These are phyloP conservation scores for Ceuthmochares aereus DNA, from an alignment of 2,113 vertebrate genomes.

Conservation along the genomic window DNA sequence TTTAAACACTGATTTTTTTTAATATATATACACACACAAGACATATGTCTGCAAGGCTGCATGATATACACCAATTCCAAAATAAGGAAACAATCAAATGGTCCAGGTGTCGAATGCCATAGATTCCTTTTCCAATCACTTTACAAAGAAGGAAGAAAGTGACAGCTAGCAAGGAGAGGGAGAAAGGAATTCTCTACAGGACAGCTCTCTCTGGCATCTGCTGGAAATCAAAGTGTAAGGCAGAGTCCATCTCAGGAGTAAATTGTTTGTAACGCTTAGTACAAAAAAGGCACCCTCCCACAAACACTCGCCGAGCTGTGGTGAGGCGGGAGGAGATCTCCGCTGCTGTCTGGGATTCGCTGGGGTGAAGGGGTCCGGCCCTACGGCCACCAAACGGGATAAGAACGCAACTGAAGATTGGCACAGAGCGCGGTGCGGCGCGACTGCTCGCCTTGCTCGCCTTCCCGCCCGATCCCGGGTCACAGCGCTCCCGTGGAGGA, in stretches of 20 bases:
- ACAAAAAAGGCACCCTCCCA: constrained; percentile 69
- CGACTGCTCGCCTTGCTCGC: constrained; percentile 27
- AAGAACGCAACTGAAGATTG: constrained; percentile 1
- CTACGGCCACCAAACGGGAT: background rate
- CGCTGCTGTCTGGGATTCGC: constrained; percentile 9
- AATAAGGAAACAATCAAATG: constrained; percentile 85
- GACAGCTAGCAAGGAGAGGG: constrained; percentile 63
- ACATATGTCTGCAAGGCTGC: constrained; percentile 85
- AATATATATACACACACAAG: constrained; percentile 87
- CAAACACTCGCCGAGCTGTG: background rate
- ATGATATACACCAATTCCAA: constrained; percentile 87
- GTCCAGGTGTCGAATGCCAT: constrained; percentile 82
- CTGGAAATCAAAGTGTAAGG: constrained; percentile 54
- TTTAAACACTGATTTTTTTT: constrained; percentile 84
- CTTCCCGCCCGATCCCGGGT: background rate
- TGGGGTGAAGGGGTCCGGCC: constrained; percentile 27
- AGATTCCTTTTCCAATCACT: constrained; percentile 72
- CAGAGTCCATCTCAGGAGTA: constrained; percentile 51
- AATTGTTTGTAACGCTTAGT: constrained; percentile 63
- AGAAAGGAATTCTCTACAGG: constrained; percentile 49
- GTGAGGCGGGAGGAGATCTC: constrained; percentile 10
- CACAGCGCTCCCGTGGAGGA: constrained; percentile 8
- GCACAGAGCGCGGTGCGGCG: constrained; percentile 23
- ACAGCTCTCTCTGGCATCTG: constrained; percentile 62
- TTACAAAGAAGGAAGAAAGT: constrained; percentile 65